Percentiles rank a stretch among this genome's conserved stretches.
Evolutionary conservation across 1,140 invertebrate species (phyloP).

Genomic region (Chironomus striatipennis): DNA sequence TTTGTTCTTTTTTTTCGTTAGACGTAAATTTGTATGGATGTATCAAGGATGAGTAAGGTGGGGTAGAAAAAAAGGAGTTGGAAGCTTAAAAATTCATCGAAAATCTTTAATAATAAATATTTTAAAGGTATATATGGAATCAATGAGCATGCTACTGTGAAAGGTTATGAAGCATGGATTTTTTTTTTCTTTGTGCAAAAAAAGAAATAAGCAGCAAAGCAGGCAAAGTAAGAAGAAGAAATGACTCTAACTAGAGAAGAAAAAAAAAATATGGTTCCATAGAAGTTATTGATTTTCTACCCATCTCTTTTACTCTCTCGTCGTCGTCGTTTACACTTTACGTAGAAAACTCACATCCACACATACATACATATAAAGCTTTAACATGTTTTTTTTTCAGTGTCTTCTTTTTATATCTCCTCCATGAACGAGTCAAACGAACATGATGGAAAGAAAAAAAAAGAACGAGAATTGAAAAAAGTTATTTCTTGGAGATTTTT

Average conservation of each 20-base stretch:
- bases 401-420: not conserved
- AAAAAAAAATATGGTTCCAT: conserved; percentile 17
- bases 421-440: not conserved
- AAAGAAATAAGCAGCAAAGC: no score
- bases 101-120: no score
- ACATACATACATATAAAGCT: not conserved
- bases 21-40: no score
- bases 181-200: not conserved
- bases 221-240: no score
- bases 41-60: no score
- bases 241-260: not conserved
- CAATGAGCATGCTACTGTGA: conserved; percentile 2
- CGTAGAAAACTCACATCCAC: not conserved
- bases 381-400: not conserved
- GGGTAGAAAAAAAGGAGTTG: no score
- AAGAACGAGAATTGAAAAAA: not conserved
- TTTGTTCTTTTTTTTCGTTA: no score
- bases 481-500: not conserved
- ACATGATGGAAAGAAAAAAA: not conserved
- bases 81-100: no score
- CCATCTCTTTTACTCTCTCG: conserved; percentile 17
- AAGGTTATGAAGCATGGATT: conserved; percentile 18
- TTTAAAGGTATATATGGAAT: not conserved
- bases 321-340: not conserved
- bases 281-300: conserved; percentile 20